Evolutionary conservation across 2,113 vertebrate species (phyloP).

Genomic region (Chamaea fasciata): DNA sequence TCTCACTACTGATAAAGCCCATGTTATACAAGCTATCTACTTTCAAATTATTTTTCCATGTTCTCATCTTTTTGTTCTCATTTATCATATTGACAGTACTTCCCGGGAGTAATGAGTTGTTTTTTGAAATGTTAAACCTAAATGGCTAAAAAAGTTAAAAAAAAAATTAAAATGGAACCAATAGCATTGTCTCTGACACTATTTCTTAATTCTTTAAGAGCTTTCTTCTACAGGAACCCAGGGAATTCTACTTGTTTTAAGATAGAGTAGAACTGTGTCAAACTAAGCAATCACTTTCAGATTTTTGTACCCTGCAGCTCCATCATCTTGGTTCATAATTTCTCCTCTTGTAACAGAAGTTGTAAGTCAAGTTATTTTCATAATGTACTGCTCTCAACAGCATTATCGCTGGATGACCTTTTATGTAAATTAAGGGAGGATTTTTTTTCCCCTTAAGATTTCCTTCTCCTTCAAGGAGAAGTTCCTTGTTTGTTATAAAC

Average conservation of each 20-base stretch:
- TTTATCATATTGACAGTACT: slow-evolving; percentile 22
- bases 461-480: neutral
- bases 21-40: neutral
- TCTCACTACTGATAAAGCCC: neutral
- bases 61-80: neutral
- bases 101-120: neutral
- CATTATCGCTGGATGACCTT: neutral
- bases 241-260: neutral
- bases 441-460: rapidly evolving
- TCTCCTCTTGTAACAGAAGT: neutral
- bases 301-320: neutral
- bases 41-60: neutral
- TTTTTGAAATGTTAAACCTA: neutral
- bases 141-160: neutral
- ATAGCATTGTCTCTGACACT: neutral
- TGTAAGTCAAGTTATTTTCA: neutral
- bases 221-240: neutral
- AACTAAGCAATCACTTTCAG: neutral
- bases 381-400: neutral
- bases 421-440: slow-evolving; percentile 1
- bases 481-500: neutral
- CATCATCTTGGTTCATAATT: neutral
- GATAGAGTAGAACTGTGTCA: neutral
- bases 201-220: neutral
- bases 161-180: neutral